Conservation (phyloP, 1,140 invertebrate genomes). For the Bemisia tabaci region DNA sequence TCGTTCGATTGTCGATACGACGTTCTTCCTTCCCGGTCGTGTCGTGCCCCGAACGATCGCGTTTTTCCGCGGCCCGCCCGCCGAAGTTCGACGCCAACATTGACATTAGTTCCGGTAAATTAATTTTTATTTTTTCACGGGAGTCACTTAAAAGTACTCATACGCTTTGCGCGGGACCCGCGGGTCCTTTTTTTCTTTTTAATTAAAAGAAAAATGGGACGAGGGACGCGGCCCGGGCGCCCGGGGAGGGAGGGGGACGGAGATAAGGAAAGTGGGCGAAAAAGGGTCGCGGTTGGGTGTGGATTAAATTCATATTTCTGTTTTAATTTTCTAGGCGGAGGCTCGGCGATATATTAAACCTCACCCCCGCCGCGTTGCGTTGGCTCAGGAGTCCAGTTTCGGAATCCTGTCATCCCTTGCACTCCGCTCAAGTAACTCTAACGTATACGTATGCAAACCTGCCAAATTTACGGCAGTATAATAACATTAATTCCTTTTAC, state of each 20-base stretch:
- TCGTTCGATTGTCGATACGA: too few species aligned
- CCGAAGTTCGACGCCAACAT: neutral
- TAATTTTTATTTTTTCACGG: neutral
- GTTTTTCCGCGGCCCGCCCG: too few species aligned
- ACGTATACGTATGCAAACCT: too few species aligned
- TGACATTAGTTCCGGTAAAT: neutral
- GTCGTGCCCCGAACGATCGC: too few species aligned
- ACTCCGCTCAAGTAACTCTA: too few species aligned
- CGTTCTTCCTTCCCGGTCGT: too few species aligned
- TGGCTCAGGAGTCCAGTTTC: too few species aligned
- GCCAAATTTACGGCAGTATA: too few species aligned
- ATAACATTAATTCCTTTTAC: too few species aligned
- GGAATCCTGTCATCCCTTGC: too few species aligned
- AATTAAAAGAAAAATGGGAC: slow-evolving; percentile 5
- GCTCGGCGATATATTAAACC: neutral
- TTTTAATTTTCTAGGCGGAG: neutral
- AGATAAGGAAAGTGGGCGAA: neutral
- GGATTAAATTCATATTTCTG: neutral
- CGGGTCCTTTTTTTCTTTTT: slow-evolving; percentile 5
- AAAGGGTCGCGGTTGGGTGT: neutral
- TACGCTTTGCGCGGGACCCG: neutral
- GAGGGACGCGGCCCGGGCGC: slow-evolving; percentile 3
- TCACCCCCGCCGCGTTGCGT: too few species aligned
- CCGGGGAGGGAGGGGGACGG: neutral
- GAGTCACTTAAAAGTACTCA: neutral